phyloP scores from a whole-genome alignment of 2,113 vertebrate genomes.

The Hyla sarda region DNA sequence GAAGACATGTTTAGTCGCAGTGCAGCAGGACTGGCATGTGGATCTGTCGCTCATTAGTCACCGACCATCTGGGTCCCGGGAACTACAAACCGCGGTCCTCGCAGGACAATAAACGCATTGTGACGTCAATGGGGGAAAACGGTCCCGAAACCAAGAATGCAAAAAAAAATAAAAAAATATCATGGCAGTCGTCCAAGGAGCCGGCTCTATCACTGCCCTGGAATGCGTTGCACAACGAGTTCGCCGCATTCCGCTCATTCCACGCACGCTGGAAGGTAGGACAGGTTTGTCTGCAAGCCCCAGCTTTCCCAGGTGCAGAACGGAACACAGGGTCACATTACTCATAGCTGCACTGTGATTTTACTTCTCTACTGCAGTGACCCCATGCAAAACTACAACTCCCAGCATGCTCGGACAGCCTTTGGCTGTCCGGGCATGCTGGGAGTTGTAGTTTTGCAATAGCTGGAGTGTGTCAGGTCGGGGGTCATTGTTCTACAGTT shows the following conservation, averaged over 20 bases:
- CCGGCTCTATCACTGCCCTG: neutral
- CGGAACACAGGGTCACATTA: no score
- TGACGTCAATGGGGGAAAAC: neutral
- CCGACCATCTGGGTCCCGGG: neutral
- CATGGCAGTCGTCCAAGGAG: neutral
- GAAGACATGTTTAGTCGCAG: slow-evolving; percentile 23
- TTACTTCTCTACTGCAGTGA: no score
- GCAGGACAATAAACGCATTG: neutral
- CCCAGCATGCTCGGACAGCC: no score
- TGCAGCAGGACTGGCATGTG: slow-evolving; percentile 5
- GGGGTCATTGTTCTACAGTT: no score
- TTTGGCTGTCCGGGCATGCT: no score
- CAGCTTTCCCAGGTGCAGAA: neutral
- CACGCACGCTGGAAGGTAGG: neutral
- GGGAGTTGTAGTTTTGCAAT: no score
- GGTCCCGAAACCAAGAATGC: neutral
- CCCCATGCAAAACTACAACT: no score
- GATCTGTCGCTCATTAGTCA: slow-evolving; percentile 13
- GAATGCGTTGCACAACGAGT: slow-evolving; percentile 34
- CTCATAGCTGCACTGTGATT: no score
- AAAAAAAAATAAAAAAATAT: neutral
- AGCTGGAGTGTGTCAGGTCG: no score
- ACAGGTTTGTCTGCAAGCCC: slow-evolving; percentile 19
- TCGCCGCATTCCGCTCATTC: slow-evolving; percentile 20
- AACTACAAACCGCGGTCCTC: neutral